Percentiles rank a stretch among this genome's conserved stretches.
phyloP scores from a whole-genome alignment of 2,888 invertebrate species.

The Euclidia mi region DNA sequence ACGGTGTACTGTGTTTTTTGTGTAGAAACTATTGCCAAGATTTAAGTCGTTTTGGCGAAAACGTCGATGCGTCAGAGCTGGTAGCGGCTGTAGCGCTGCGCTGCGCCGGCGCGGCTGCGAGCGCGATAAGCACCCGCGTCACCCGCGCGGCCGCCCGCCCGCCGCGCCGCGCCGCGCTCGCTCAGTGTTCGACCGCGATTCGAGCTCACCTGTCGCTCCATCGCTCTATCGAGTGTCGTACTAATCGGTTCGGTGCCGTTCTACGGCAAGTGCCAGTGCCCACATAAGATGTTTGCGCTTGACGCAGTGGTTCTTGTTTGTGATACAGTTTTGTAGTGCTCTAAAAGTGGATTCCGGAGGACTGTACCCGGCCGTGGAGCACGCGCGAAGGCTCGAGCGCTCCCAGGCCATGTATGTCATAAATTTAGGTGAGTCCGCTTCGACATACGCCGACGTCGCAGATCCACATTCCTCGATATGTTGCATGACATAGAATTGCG shows the following conservation, averaged over 20 bases:
- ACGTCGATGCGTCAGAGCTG: constrained; percentile 55
- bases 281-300: constrained; percentile 84
- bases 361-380: constrained; percentile 88
- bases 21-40: constrained; percentile 71
- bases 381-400: constrained; percentile 87
- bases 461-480: constrained; percentile 73
- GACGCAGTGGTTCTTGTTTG: constrained; percentile 82
- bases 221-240: constrained; percentile 67
- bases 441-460: constrained; percentile 64
- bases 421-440: constrained; percentile 89
- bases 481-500: constrained; percentile 61
- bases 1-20: constrained; percentile 58
- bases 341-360: constrained; percentile 88
- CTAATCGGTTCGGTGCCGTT: constrained; percentile 67
- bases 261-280: constrained; percentile 75
- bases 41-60: constrained; percentile 65
- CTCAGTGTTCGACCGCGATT: constrained; percentile 79
- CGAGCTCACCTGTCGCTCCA: constrained; percentile 73
- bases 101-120: constrained; percentile 39
- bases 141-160: constrained; percentile 37
- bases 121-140: constrained; percentile 16
- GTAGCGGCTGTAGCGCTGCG: constrained; percentile 50
- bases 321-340: constrained; percentile 81
- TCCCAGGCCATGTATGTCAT: constrained; percentile 90
- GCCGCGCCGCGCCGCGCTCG: constrained; percentile 46